A percentile compares a stretch with the other conserved stretches of the same genome.
Conservation (phyloP, 2,113 vertebrate species). For the Hippocampus guttulatus region DNA sequence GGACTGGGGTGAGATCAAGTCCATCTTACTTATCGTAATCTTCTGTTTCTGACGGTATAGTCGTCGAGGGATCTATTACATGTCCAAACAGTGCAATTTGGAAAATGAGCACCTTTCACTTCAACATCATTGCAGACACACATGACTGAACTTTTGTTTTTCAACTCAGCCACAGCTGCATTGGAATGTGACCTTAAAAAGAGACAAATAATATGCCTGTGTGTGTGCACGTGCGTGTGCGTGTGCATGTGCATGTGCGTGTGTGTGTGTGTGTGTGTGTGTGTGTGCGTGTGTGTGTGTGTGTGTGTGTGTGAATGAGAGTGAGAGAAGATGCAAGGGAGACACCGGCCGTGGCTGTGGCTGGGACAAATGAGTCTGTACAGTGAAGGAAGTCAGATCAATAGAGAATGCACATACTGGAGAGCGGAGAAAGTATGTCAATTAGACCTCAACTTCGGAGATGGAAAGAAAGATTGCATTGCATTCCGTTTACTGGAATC, state of each 20-base stretch:
- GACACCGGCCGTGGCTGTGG: conserved; percentile 39
- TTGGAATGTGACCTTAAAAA: too few species aligned
- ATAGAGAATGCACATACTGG: conserved; percentile 66
- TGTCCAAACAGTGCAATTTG: not conserved
- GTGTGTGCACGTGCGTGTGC: too few species aligned
- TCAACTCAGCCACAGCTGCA: too few species aligned
- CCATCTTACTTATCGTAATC: not conserved
- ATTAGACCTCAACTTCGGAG: conserved; percentile 56
- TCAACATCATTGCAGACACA: not conserved
- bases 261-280: too few species aligned
- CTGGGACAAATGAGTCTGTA: conserved; percentile 57
- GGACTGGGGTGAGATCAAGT: too few species aligned
- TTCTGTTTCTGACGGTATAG: not conserved
- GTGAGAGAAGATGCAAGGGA: conserved; percentile 42
- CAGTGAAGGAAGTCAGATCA: conserved; percentile 56
- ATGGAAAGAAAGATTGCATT: conserved; percentile 14
- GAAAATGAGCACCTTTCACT: not conserved
- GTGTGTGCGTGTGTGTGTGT: not conserved
- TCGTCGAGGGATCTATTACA: not conserved
- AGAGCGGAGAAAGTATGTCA: conserved; percentile 61
- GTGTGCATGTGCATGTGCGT: too few species aligned
- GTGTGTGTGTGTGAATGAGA: conserved; percentile 7
- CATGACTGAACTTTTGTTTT: not conserved
- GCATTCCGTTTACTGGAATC: not conserved
- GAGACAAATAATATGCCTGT: too few species aligned